These are phyloP conservation scores for Gastracanthus pulcherrimus DNA, from an alignment of 2,888 invertebrate species.

Conservation along the genomic window DNA sequence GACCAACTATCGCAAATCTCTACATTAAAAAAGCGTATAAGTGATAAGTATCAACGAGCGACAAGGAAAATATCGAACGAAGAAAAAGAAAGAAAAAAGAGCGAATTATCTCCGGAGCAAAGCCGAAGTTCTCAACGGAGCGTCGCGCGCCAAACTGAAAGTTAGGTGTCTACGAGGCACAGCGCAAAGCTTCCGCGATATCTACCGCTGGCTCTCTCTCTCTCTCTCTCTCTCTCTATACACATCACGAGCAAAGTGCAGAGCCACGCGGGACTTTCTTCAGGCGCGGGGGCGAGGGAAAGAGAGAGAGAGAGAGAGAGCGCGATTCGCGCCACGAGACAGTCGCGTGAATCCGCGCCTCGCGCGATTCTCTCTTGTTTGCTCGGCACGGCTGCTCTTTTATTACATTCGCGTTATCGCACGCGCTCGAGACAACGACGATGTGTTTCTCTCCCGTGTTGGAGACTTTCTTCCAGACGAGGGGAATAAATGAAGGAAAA, in stretches of 20 bases:
- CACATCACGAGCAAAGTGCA: neutral
- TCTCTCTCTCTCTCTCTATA: no score
- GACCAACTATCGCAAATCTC: neutral
- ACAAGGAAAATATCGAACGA: neutral
- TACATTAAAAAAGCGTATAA: neutral
- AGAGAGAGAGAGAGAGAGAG: no score
- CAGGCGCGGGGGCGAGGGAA: neutral
- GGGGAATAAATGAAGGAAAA: neutral
- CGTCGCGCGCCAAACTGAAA: conserved; percentile 48
- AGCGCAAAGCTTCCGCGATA: neutral
- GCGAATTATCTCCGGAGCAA: neutral
- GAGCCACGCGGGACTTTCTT: neutral
- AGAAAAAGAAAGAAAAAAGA: neutral
- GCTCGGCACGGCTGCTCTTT: neutral
- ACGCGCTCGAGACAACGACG: neutral
- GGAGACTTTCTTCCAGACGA: neutral
- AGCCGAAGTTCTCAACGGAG: conserved; percentile 20
- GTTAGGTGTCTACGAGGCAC: neutral
- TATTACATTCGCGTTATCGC: conserved; percentile 9
- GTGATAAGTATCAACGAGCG: neutral
- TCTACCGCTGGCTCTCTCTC: no score
- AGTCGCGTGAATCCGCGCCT: conserved; percentile 24
- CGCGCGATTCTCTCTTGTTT: neutral
- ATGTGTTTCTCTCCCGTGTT: neutral
- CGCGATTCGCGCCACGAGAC: conserved; percentile 27